phyloP scores from a whole-genome alignment of 92 coral and sea anemone genomes.

The Actinostola sp. region DNA sequence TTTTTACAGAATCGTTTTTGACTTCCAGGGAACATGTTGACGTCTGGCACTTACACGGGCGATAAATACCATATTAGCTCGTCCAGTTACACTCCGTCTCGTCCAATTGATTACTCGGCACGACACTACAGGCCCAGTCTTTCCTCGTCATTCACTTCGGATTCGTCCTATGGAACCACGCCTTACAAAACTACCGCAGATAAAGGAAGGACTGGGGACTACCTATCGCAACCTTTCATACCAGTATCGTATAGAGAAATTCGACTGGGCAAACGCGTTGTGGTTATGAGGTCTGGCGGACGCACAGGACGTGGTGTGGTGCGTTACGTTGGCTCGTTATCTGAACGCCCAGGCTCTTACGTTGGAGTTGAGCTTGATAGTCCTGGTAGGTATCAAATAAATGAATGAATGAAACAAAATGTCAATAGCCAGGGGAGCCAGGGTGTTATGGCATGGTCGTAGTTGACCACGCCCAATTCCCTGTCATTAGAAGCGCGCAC shows the following conservation, averaged over 20 bases:
- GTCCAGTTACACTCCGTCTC: not conserved
- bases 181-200: slow-evolving; percentile 21
- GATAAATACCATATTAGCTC: slow-evolving; percentile 2
- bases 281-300: slow-evolving; percentile 85
- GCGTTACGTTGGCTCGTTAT: slow-evolving; percentile 73
- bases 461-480: too few species aligned
- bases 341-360: slow-evolving; percentile 61
- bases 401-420: too few species aligned
- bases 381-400: slow-evolving; percentile 50
- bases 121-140: slow-evolving; percentile 1
- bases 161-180: slow-evolving; percentile 24
- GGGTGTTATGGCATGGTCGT: too few species aligned
- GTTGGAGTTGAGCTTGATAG: slow-evolving; percentile 82
- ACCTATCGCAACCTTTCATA: slow-evolving; percentile 63
- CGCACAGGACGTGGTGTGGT: slow-evolving; percentile 78
- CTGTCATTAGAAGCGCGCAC: too few species aligned
- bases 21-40: not conserved
- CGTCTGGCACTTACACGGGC: too few species aligned
- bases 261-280: slow-evolving; percentile 76
- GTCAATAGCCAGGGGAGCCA: too few species aligned
- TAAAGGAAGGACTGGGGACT: slow-evolving; percentile 8
- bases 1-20: not conserved
- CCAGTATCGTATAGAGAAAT: slow-evolving; percentile 63
- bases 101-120: slow-evolving; percentile 2
- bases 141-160: slow-evolving; percentile 14